These are phyloP conservation scores for Hyppa rectilinea DNA, from an alignment of 2,888 invertebrate genomes.

Conservation along the genomic window DNA sequence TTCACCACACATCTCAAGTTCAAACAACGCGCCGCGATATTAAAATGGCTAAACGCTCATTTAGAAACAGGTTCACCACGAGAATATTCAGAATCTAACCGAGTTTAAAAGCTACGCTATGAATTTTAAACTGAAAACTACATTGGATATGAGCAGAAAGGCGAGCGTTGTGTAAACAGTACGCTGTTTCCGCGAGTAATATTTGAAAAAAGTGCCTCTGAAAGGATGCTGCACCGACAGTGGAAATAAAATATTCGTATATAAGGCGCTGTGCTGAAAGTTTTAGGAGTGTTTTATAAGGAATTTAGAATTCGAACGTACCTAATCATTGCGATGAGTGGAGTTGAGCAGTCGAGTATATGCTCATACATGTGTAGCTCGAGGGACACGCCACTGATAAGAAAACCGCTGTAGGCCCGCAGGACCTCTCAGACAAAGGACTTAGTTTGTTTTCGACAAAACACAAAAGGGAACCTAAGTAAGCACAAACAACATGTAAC, in stretches of 20 bases:
- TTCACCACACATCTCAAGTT: slow-evolving; percentile 35
- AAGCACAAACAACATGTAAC: slow-evolving; percentile 81
- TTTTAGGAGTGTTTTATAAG: slow-evolving; percentile 57
- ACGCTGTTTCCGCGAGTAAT: slow-evolving; percentile 78
- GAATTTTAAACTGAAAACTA: slow-evolving; percentile 87
- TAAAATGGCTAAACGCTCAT: slow-evolving; percentile 79
- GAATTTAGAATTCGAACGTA: slow-evolving; percentile 50
- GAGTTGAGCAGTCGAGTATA: slow-evolving; percentile 26
- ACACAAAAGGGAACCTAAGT: slow-evolving; percentile 83
- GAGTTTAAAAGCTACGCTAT: slow-evolving; percentile 85
- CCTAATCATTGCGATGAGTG: slow-evolving; percentile 52
- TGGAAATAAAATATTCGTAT: slow-evolving; percentile 75
- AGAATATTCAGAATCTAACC: slow-evolving; percentile 81
- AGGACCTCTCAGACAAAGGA: slow-evolving; percentile 80
- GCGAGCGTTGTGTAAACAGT: slow-evolving; percentile 83
- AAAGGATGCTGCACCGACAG: slow-evolving; percentile 76
- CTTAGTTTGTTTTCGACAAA: slow-evolving; percentile 81
- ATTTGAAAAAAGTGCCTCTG: slow-evolving; percentile 81
- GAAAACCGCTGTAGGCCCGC: slow-evolving; percentile 81
- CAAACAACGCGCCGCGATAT: slow-evolving; percentile 63
- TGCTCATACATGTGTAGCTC: slow-evolving; percentile 59
- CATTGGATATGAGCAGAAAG: slow-evolving; percentile 84
- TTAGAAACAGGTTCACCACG: slow-evolving; percentile 76
- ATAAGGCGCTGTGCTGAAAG: slow-evolving; percentile 50
- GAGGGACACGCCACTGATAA: slow-evolving; percentile 77